phyloP scores from a whole-genome alignment of 1,140 invertebrate genomes.

The Tetraneura akinire region DNA sequence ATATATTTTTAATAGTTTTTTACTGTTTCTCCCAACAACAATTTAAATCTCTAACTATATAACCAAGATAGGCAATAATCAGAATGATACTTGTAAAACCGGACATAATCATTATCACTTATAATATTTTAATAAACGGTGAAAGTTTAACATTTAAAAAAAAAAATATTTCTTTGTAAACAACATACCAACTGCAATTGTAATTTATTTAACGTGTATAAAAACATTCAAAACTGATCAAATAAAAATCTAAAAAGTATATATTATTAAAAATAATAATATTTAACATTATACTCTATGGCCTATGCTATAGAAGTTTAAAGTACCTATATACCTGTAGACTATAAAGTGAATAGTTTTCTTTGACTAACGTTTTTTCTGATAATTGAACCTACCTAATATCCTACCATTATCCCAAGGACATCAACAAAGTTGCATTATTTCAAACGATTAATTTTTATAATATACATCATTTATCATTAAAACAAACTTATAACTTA shows the following conservation, averaged over 20 bases:
- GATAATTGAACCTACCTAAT: no score
- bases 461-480: slow-evolving; percentile 7
- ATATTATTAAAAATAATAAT: slow-evolving; percentile 11
- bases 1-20: no score
- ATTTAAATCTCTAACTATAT: no score
- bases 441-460: slow-evolving; percentile 26
- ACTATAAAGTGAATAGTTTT: slow-evolving; percentile 12
- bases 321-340: no score
- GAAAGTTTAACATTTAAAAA: background rate
- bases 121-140: slow-evolving; percentile 29
- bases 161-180: background rate
- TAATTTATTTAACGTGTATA: background rate
- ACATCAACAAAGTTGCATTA: slow-evolving; percentile 22
- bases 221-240: background rate
- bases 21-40: no score
- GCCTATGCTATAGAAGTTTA: no score
- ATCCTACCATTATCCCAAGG: slow-evolving; percentile 9
- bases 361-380: no score
- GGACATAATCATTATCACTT: background rate
- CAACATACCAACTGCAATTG: background rate
- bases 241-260: background rate
- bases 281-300: background rate
- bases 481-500: background rate
- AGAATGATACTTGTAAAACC: no score
- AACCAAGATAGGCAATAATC: no score